Conservation (phyloP, 2,888 invertebrate genomes). For the Corbicula japonica region DNA sequence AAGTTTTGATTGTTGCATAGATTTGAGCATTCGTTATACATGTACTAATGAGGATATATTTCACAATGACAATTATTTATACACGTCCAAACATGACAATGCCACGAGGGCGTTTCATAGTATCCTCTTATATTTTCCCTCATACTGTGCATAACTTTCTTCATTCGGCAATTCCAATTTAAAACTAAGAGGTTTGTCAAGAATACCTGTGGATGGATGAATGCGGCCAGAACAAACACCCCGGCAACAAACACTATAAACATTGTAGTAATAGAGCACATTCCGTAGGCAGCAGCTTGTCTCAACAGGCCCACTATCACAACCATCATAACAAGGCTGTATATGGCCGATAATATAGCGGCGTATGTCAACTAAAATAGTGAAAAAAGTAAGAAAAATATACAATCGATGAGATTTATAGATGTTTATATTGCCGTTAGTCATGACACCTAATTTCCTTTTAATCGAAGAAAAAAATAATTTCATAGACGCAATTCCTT, state of each 20-base stretch:
- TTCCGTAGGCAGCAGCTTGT: constrained; percentile 97
- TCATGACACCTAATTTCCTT: background rate
- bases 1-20: too few species aligned
- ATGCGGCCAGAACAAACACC: constrained; percentile 97
- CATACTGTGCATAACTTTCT: too few species aligned
- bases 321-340: constrained; percentile 99
- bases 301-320: constrained; percentile 99
- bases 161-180: too few species aligned
- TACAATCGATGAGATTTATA: background rate
- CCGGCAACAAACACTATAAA: constrained; percentile 97
- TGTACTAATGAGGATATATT: too few species aligned
- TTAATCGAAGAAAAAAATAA: background rate
- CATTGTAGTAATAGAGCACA: constrained; percentile 97
- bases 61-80: too few species aligned
- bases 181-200: background rate
- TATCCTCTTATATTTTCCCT: too few species aligned
- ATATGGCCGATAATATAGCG: constrained; percentile 96
- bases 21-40: too few species aligned
- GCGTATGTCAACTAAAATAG: constrained; percentile 93
- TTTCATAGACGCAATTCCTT: background rate
- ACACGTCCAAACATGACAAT: too few species aligned
- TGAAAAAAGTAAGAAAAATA: too few species aligned
- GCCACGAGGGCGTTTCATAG: too few species aligned
- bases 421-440: background rate
- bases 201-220: constrained; percentile 96